Evolutionary conservation across 1,140 invertebrate species (phyloP), one percentile per base, ranked within the genome.

Genomic region (Drosophila chauvacae): DNA sequence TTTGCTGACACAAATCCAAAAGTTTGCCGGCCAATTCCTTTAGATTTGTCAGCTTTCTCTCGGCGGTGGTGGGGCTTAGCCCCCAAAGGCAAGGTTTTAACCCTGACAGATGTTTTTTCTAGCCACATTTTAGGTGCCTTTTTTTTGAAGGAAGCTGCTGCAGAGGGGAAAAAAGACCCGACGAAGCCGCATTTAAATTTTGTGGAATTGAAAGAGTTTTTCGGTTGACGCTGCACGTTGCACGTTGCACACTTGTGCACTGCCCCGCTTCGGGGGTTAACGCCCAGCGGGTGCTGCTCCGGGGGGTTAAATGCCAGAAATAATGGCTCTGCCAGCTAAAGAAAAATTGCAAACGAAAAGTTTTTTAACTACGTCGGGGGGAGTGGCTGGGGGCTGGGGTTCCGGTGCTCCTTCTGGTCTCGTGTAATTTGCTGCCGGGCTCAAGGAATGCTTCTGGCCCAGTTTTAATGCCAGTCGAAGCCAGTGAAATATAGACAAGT

Each of bases 331-430:
- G 83, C 83, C 78, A 86, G 62, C 83, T 77, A 69, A 87, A 88
- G 84, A 87, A 88, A 87, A 87, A 83, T 88, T 74, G 63, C 64
- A 64, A 87, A 72, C 83, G 84, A 87, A 87, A 87, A 87, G 71
- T 88, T 88, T 81, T 58, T 83, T 72, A 88, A 83, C 76, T 88
- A 87, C 80, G 80, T 81, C 2, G 23, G 61, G n/a, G 48, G 18
- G 26, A 44, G 26, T 14, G 33, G 37, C 28, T 9, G 14, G 50
- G 16, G 26, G 23, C 23, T 23, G 23, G 23, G 23, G 23, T 23
- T 23, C 23, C 23, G 23, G 23, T 23, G 64, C 13, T 37, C 4
- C 35, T 37, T 11, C 35, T 5, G 37, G 57, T 42, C 44, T 44
- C 39, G 61, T 77, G 65, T 81, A 81, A 61, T 64, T 69, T 77